Base-by-base conservation (phyloP, 2,113 vertebrate genomes). In the Centropus unirufus region DNA sequence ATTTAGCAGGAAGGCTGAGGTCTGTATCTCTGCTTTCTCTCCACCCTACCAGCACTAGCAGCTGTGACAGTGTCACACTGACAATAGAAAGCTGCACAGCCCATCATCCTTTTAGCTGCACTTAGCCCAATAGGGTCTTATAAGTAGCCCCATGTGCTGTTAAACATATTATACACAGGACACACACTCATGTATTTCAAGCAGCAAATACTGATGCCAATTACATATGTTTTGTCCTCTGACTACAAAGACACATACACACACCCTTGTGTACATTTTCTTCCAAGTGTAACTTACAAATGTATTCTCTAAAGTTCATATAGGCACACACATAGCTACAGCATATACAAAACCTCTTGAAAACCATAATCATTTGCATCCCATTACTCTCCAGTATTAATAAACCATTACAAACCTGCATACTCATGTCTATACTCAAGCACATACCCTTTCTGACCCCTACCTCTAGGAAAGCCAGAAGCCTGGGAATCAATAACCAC, bases 401-500 rank as follows among this genome's bases (percentile, higher is more conserved):
- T 42, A 24, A 5, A 5, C 10, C 40, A n/a, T 32, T 30, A 47
- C 29, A 51, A 40, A 82, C 14, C 17, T n/a, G 69, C 34, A 21
- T 8, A 34, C 34, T 73, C 12, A 2, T 23, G 30, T 46, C 52
- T 79, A 47, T 61, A 66, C 40, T 54, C 85, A 69, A 17, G 69
- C 47, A 80, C 55, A n/a, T 29, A 22, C 62, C 66, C 21, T 67
- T 77, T 29, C 64, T 63, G 42, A 92, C 58, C 30, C 75, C n/a
- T 63, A 32, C 27, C 58, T 69, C 86, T 15, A 62, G 34, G 55
- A 95, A 93, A n/a, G 42, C 34, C 55, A 87, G 85, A 79, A 80
- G 57, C 39, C 76, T 81, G 18, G 74, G 66, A 96, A 97, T 97
- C 97, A 96, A 97, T 97, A 97, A 96, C 74, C 95, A 93, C 91